Percentiles rank a stretch among this genome's conserved stretches.
phyloP scores from a whole-genome alignment of 2,888 invertebrate genomes.

The Leptopilina syphax region DNA sequence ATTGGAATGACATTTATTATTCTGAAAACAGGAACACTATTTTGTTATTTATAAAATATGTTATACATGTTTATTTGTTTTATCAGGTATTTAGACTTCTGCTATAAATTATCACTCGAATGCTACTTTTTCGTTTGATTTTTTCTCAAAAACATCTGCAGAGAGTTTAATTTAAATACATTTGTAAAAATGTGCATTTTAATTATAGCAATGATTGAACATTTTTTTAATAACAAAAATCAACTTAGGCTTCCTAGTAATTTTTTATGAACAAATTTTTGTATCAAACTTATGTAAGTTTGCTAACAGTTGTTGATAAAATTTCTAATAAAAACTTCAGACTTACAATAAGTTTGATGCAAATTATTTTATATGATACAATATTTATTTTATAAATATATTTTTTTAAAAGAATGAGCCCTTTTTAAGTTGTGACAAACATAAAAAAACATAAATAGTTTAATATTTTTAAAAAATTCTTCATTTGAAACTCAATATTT shows the following conservation, averaged over 20 bases:
- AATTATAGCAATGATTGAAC: neutral
- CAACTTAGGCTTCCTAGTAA: slow-evolving; percentile 34
- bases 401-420: neutral
- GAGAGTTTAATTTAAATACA: neutral
- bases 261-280: neutral
- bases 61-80: neutral
- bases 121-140: too few relatives aligned
- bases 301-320: neutral
- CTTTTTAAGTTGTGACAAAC: neutral
- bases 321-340: too few relatives aligned
- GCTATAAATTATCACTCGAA: too few relatives aligned
- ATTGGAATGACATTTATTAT: neutral
- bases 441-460: too few relatives aligned
- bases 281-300: neutral
- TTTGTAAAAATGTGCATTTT: neutral
- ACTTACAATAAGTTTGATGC: too few relatives aligned
- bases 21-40: neutral
- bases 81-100: too few relatives aligned
- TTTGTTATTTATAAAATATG: neutral
- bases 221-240: neutral
- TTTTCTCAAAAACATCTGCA: too few relatives aligned
- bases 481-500: neutral
- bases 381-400: neutral
- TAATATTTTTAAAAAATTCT: too few relatives aligned
- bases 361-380: neutral